Percentiles rank a stretch among this genome's conserved stretches.
These are phyloP conservation scores for Rhogogaster chlorosoma DNA, from an alignment of 2,888 invertebrate genomes.

Conservation along the genomic window DNA sequence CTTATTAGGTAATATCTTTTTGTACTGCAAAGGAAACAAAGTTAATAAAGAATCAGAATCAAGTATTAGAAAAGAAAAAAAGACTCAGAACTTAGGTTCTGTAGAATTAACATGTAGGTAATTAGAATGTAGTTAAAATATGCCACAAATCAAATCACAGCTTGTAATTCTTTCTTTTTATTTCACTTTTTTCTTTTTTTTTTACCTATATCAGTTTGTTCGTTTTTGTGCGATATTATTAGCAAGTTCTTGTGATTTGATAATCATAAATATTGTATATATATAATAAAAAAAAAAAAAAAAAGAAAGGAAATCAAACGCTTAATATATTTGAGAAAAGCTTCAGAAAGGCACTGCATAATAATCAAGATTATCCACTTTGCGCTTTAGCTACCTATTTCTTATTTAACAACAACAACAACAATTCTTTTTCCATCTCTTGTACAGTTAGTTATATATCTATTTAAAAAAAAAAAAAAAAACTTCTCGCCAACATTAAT, in stretches of 20 bases:
- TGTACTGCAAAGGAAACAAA: background rate
- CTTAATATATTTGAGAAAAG: background rate
- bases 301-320: background rate
- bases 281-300: background rate
- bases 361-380: background rate
- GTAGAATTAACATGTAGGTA: background rate
- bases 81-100: background rate
- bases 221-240: background rate
- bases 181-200: background rate
- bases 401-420: background rate
- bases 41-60: background rate
- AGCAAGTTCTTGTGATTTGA: background rate
- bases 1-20: background rate
- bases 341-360: conserved; percentile 4
- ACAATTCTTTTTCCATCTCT: background rate
- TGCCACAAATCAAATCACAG: conserved; percentile 2
- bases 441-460: background rate
- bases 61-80: background rate
- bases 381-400: background rate
- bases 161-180: background rate
- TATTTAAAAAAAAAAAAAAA: too few species aligned
- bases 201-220: background rate
- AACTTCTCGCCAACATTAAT: conserved; percentile 36
- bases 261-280: background rate
- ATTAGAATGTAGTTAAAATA: background rate